Conservation (phyloP, 2,113 vertebrate genomes). For the Gadus chalcogrammus region DNA sequence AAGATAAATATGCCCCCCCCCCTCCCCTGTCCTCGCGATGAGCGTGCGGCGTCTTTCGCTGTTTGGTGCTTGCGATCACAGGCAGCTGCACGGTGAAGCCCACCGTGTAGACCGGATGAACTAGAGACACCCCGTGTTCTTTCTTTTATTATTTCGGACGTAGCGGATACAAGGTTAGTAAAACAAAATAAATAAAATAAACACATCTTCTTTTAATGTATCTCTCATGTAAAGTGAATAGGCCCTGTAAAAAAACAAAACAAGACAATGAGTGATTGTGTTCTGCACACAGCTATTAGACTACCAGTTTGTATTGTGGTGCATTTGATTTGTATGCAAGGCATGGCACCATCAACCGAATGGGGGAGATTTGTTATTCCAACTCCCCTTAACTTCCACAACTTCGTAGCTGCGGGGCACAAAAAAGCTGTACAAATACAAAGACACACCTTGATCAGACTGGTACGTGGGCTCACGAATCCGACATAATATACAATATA, state of each 20-base stretch:
- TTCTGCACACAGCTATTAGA: too few species aligned
- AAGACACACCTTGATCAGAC: background rate
- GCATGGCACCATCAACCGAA: conserved; percentile 6
- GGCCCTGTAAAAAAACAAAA: too few species aligned
- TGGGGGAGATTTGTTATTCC: too few species aligned
- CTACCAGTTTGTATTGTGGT: too few species aligned
- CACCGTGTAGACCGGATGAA: conserved; percentile 68
- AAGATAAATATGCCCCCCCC: conserved; percentile 75
- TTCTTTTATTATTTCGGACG: conserved; percentile 29
- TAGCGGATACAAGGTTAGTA: conserved; percentile 72
- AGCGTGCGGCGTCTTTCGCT: conserved; percentile 70
- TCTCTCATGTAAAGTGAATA: background rate
- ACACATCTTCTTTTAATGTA: background rate
- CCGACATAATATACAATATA: background rate
- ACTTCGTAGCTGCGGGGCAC: background rate
- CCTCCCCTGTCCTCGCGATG: conserved; percentile 17
- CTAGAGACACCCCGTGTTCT: conserved; percentile 47
- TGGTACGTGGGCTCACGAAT: background rate
- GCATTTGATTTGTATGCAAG: conserved; percentile 54
- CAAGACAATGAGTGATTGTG: too few species aligned
- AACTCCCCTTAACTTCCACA: conserved; percentile 42
- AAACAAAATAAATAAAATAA: conserved; percentile 30
- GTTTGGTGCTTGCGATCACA: conserved; percentile 52
- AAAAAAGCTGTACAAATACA: background rate
- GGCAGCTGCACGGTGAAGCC: conserved; percentile 58